Percentiles rank a stretch among this genome's conserved stretches.
phyloP scores from a whole-genome alignment of 2,797 vertebrate species.

The Gallinago stenura region DNA sequence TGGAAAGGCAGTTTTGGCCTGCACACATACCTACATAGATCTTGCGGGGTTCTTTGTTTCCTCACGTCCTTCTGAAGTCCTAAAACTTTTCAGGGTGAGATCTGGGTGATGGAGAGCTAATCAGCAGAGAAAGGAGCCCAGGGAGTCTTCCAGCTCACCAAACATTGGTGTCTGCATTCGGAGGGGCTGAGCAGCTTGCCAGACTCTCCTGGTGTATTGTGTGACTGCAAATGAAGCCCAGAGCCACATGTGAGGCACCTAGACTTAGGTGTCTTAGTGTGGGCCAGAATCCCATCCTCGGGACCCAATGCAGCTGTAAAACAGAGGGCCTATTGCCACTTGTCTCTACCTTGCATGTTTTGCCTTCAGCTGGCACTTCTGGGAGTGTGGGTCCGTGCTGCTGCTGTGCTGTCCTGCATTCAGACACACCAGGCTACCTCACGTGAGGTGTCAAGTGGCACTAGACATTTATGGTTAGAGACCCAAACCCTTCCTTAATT shows the following conservation, averaged over 20 bases:
- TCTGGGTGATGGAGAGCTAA: not conserved
- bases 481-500: not conserved
- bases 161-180: not conserved
- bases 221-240: not conserved
- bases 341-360: fast-evolving
- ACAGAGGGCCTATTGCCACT: not conserved
- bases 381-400: not conserved
- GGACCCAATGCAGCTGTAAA: not conserved
- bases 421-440: not conserved
- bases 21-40: not conserved
- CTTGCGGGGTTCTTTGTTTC: not conserved
- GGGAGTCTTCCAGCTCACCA: not conserved
- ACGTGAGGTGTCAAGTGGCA: not conserved
- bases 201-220: not conserved
- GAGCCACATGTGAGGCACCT: not conserved
- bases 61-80: not conserved
- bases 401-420: not conserved
- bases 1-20: not conserved
- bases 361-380: not conserved
- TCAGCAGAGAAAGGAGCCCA: not conserved
- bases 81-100: not conserved
- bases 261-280: not conserved
- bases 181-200: not conserved
- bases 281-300: not conserved
- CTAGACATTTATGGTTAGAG: not conserved